Base-by-base conservation (phyloP, 2,888 invertebrate species). In the Caradrina kadenii region DNA sequence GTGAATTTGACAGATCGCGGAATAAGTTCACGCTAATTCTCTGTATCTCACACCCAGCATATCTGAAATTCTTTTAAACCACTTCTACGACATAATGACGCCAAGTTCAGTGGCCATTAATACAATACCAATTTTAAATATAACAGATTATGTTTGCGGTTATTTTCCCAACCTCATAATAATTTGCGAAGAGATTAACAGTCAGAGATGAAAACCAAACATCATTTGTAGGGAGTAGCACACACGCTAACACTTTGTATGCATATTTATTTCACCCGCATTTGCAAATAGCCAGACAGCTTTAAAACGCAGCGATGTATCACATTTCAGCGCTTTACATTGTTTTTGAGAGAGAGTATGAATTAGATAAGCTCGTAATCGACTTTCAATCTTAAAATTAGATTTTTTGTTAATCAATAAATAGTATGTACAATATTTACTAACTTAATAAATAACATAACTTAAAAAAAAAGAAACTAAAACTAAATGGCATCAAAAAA, bases 261-360 rank as follows among this genome's bases (percentile, higher is more conserved):
- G 69, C 70, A 79, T 78, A 65, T 77, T 74, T 74, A 70, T 75
- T 75, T 66, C 54, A 11, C 79, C 77, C 63, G 68, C 71, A 72
- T 75, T 79, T 35, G 42, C 53, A 82, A 81, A 80, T 72, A 72
- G 52, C 55, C 61, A 62, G 82, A 72, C 80, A 80, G 75, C 62
- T 75, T 69, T 63, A 69, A 76, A 80, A 79, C 70, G 64, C 69
- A 64, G 64, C 77, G 71, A 81, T 80, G 74, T 81, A 81, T 81
- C 76, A 68, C 77, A 73, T 80, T 83, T 80, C 81, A 83, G 54
- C 71, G 65, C 68, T 72, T 65, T 15, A 63, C 68, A 63, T 52
- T 68, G 68, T 69, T 81, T 39, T 50, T 13, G 13, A 11, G 1
- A n/a, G 0, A 10, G 26, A 52, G 77, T 76, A 76, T 63, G 62